phyloP scores from a whole-genome alignment of 1,140 invertebrate species.

The Procambarus virginalis region DNA sequence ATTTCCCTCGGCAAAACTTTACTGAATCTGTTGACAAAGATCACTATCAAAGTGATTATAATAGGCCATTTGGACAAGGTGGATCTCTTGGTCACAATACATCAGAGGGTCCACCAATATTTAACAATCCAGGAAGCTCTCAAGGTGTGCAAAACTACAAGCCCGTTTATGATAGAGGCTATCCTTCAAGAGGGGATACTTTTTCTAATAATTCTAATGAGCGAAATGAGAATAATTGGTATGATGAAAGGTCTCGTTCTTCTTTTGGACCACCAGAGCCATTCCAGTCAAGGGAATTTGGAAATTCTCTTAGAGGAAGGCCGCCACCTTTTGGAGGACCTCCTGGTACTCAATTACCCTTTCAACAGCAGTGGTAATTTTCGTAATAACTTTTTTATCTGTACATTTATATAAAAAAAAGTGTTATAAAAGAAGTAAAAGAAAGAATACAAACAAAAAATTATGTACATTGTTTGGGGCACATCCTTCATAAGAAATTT shows the following conservation, averaged over 20 bases:
- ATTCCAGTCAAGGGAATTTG: not conserved
- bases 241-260: not conserved
- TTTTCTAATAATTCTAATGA: conserved; percentile 4
- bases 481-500: not conserved
- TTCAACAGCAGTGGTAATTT: conserved; percentile 3
- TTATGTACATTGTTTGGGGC: not conserved
- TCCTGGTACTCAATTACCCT: not conserved
- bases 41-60: not conserved
- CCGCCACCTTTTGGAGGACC: conserved; percentile 2
- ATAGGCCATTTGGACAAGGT: conserved; percentile 12
- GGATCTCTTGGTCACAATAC: not conserved
- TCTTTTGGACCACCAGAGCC: not conserved
- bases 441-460: not conserved
- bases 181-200: not conserved
- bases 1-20: not conserved
- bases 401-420: not conserved
- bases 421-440: not conserved
- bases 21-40: not conserved
- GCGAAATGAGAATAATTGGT: not conserved
- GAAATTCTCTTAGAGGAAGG: not conserved
- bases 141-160: not conserved
- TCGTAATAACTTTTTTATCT: not conserved
- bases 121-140: not conserved
- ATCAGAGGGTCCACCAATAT: not conserved
- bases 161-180: not conserved